phyloP scores from a whole-genome alignment of 1,140 invertebrate genomes.

The Adelges cooleyi region DNA sequence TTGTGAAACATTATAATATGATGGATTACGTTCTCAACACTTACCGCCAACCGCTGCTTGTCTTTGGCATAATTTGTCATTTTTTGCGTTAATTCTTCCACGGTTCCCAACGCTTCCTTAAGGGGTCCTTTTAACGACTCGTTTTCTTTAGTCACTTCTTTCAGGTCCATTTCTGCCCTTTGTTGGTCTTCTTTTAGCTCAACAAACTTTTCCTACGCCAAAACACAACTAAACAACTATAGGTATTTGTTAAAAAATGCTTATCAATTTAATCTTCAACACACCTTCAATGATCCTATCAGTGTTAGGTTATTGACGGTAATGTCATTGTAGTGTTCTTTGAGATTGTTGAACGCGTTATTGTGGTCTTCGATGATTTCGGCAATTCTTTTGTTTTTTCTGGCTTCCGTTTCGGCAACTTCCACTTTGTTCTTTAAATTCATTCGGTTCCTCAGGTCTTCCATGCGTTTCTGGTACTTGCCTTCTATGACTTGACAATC shows the following conservation, averaged over 20 bases:
- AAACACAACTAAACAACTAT: slow-evolving; percentile 1
- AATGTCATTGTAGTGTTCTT: slow-evolving; percentile 89
- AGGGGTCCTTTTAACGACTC: slow-evolving; percentile 58
- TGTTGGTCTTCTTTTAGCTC: slow-evolving; percentile 68
- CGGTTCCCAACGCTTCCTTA: slow-evolving; percentile 53
- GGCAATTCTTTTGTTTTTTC: slow-evolving; percentile 75
- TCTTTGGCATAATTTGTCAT: slow-evolving; percentile 72
- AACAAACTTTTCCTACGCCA: slow-evolving; percentile 65
- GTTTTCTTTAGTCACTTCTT: slow-evolving; percentile 55
- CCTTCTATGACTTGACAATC: slow-evolving; percentile 64
- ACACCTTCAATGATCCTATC: slow-evolving; percentile 64
- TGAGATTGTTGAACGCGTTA: slow-evolving; percentile 72
- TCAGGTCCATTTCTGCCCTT: slow-evolving; percentile 55
- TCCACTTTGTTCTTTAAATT: slow-evolving; percentile 62
- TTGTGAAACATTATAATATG: background rate
- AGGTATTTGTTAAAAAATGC: slow-evolving; percentile 4
- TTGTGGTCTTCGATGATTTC: slow-evolving; percentile 72
- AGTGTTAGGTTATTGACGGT: slow-evolving; percentile 78
- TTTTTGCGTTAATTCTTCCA: slow-evolving; percentile 56
- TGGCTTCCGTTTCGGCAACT: slow-evolving; percentile 74
- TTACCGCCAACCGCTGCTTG: slow-evolving; percentile 47
- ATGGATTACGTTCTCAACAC: no score
- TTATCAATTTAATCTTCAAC: background rate
- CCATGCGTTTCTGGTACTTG: slow-evolving; percentile 68
- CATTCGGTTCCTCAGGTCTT: slow-evolving; percentile 57